These are phyloP conservation scores for Pseudochaenichthys georgianus DNA, from an alignment of 2,797 vertebrate species.

Conservation along the genomic window DNA sequence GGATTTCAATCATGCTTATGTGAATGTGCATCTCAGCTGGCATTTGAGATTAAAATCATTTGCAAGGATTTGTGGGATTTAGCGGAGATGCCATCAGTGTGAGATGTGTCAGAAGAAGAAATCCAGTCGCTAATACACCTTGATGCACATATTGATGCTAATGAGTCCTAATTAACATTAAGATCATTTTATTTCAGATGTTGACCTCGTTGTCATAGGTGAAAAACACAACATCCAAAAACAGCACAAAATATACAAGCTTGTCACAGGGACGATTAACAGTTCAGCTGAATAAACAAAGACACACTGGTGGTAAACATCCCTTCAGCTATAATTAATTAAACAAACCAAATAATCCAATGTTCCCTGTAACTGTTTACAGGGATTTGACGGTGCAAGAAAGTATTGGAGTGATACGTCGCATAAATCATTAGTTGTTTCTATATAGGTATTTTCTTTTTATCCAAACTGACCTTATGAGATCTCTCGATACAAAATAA, in stretches of 20 bases:
- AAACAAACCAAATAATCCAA: slow-evolving; percentile 44
- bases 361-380: slow-evolving; percentile 47
- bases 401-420: slow-evolving; percentile 8
- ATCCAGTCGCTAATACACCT: slow-evolving; percentile 4
- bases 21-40: slow-evolving; percentile 32
- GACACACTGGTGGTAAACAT: slow-evolving; percentile 43
- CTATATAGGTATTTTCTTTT: not conserved
- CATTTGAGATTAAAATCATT: slow-evolving; percentile 48
- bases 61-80: slow-evolving; percentile 45
- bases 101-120: slow-evolving; percentile 17
- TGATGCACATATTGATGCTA: not conserved
- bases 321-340: slow-evolving; percentile 54
- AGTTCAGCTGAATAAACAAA: slow-evolving; percentile 34
- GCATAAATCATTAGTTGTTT: not conserved
- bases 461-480: slow-evolving; percentile 18
- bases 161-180: not conserved
- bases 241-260: not conserved
- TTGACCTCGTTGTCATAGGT: not conserved
- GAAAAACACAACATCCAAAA: not conserved
- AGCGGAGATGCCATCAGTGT: slow-evolving; percentile 43
- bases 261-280: slow-evolving; percentile 25
- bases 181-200: not conserved
- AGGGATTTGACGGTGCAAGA: slow-evolving; percentile 21
- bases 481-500: not conserved
- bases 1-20: slow-evolving; percentile 44